Conservation (phyloP, 2,113 vertebrate species). For the Dendropsophus ebraccatus region DNA sequence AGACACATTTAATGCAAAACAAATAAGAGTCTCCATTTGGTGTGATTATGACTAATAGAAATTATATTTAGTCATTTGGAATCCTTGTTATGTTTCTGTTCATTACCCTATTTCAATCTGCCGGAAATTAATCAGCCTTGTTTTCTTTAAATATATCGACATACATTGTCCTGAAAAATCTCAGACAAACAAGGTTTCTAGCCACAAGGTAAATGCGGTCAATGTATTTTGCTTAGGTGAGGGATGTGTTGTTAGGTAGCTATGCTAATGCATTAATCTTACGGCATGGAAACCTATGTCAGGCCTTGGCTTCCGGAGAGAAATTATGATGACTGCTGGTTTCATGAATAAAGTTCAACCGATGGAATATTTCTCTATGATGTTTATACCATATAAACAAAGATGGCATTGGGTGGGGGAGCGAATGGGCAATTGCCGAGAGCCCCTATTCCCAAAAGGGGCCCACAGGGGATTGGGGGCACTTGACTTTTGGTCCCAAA, state of each 20-base stretch:
- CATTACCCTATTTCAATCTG: slow-evolving; percentile 54
- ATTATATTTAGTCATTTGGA: slow-evolving; percentile 56
- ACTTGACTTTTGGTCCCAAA: too few species aligned
- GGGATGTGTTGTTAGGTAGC: slow-evolving; percentile 29
- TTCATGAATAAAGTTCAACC: slow-evolving; percentile 1
- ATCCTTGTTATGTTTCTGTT: slow-evolving; percentile 49
- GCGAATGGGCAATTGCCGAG: too few species aligned
- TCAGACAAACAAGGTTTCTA: slow-evolving; percentile 46
- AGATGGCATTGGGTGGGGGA: too few species aligned
- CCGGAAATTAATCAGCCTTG: slow-evolving; percentile 50
- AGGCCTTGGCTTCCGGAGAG: background rate
- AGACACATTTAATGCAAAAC: slow-evolving; percentile 56
- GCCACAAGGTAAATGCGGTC: slow-evolving; percentile 28
- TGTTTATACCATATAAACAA: background rate
- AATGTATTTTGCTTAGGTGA: slow-evolving; percentile 41
- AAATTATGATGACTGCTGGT: background rate
- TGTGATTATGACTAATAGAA: slow-evolving; percentile 53
- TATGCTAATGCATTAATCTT: slow-evolving; percentile 32
- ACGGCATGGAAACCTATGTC: slow-evolving; percentile 18
- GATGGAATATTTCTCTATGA: background rate
- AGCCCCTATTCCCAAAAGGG: too few species aligned
- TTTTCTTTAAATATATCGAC: slow-evolving; percentile 50
- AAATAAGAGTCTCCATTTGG: slow-evolving; percentile 51
- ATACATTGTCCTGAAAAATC: slow-evolving; percentile 43
- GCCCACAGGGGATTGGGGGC: too few species aligned